Base-by-base conservation (phyloP, 2,797 vertebrate species). In the Podarcis siculus region DNA sequence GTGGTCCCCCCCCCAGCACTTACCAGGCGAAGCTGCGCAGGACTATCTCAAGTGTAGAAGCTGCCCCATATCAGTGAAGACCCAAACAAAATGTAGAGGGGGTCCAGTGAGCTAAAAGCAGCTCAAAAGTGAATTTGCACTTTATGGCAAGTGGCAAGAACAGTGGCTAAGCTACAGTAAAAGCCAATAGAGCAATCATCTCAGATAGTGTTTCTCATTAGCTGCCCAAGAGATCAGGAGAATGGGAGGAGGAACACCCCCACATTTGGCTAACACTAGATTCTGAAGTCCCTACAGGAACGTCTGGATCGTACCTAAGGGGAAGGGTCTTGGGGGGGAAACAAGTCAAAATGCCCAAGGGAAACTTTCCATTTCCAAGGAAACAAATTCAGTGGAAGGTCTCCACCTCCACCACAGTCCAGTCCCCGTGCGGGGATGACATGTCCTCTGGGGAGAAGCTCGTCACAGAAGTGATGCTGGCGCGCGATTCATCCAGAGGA, bases 351-450 rank as follows among this genome's bases (percentile, higher is more conserved):
- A 35, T 9, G 17, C 37, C 15, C 32, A 58, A 67, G n/a, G 82
- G 45, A 49, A 78, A 72, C 9, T 13, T 55, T 79, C 45, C 69
- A 71, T 32, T 55, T 67, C n/a, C 5, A 23, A n/a, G 55, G 35
- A 27, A 79, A 27, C 45, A 67, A 78, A 32, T 80, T 97, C 94
- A 99, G 94, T 98, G 98, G 82, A 98, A 98, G 4, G 98, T 98
- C 96, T 98, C 98, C 91, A 98, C 97, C 94, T 98, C 98, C 88
- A 98, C 98, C 85, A 98, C 98, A 0, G 98, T 98, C 98, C 98
- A 98, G 95, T 98, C 98, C 2, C 97, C 98, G 17, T 97, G 95
- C 0, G 98, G 94, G 39, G 97, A 97, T 67, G 96, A 95, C 80
- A 93, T 95, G 72, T 97, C 97, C 90, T 98, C 97, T 0, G 98